Percentiles rank a stretch among this genome's conserved stretches.
Conservation (phyloP, 2,797 vertebrate genomes). For the Pipistrellus pygmaeus region DNA sequence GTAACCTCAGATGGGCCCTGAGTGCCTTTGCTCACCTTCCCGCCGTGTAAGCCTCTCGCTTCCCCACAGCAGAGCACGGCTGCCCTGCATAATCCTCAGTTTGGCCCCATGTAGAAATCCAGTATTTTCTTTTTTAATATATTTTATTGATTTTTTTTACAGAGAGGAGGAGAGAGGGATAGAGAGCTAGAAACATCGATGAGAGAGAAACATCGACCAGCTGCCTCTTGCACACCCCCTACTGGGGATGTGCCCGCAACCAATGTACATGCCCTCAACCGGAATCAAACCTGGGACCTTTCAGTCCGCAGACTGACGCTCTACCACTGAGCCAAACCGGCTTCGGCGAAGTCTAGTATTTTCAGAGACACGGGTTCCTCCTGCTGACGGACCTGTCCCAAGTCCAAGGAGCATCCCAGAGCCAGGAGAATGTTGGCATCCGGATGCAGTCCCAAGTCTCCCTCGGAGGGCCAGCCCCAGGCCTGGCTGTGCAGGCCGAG, state of each 20-base stretch:
- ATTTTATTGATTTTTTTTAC: no score
- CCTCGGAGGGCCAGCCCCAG: background rate
- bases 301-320: no score
- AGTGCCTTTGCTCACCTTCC: background rate
- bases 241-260: no score
- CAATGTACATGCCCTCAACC: no score
- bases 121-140: background rate
- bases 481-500: fast-evolving
- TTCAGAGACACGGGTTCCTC: background rate
- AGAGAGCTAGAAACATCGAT: no score
- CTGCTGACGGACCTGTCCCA: background rate
- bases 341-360: background rate
- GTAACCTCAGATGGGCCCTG: background rate
- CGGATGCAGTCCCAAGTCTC: background rate
- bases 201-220: no score
- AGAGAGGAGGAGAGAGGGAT: no score
- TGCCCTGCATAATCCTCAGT: background rate
- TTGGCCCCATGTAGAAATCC: background rate
- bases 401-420: background rate
- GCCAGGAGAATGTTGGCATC: background rate
- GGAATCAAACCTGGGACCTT: no score
- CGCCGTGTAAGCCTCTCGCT: background rate
- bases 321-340: no score
- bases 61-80: background rate
- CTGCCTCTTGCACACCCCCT: no score